Percentiles rank a stretch among this genome's conserved stretches.
Conservation (phyloP, 1,140 invertebrate species). For the Sitobion miscanthi region DNA sequence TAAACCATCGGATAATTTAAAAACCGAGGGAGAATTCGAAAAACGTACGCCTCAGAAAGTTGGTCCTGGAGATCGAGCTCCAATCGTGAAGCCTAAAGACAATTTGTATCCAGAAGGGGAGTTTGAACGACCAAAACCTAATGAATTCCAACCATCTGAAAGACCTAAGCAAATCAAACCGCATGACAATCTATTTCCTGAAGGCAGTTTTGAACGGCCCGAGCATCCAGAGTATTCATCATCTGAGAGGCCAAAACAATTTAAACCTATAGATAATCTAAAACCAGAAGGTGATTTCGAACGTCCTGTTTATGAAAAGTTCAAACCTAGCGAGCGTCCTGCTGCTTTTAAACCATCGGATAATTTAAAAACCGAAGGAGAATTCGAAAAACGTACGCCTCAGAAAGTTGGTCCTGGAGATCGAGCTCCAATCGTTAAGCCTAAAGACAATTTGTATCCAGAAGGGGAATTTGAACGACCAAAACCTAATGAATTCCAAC, state of each 20-base stretch:
- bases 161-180: constrained; percentile 64
- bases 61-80: constrained; percentile 62
- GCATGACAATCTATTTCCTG: constrained; percentile 64
- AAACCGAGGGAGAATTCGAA: constrained; percentile 70
- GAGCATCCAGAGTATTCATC: constrained; percentile 60
- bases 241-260: constrained; percentile 61
- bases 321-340: constrained; percentile 61
- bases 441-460: too few relatives aligned
- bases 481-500: constrained; percentile 61
- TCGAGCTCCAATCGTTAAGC: too few relatives aligned
- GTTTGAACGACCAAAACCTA: constrained; percentile 61
- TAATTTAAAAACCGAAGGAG: constrained; percentile 63
- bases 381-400: constrained; percentile 60
- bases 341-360: constrained; percentile 64
- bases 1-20: constrained; percentile 68
- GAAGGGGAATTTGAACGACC: constrained; percentile 59
- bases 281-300: constrained; percentile 69
- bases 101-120: constrained; percentile 65
- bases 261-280: constrained; percentile 64
- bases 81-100: constrained; percentile 64
- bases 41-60: constrained; percentile 61
- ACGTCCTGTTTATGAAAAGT: neutral
- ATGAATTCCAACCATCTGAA: constrained; percentile 63
- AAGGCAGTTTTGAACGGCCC: constrained; percentile 61
- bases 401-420: too few relatives aligned